These are phyloP conservation scores for Mercenaria mercenaria DNA, from an alignment of 1,140 invertebrate genomes.

Conservation along the genomic window DNA sequence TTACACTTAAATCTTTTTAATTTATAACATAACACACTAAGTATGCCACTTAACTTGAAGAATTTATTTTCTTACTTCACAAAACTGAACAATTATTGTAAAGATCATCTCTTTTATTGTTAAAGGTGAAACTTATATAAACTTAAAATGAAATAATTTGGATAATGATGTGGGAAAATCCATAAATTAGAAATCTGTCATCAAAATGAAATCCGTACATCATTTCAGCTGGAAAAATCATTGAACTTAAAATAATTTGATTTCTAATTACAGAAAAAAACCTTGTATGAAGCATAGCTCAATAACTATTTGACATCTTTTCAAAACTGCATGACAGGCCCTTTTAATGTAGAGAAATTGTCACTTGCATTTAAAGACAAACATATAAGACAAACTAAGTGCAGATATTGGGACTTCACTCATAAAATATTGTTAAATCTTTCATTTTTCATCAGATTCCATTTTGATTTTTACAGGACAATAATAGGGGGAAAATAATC, in stretches of 20 bases:
- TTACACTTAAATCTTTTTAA: too few relatives aligned
- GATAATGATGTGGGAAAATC: background rate
- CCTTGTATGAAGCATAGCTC: background rate
- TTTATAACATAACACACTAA: too few relatives aligned
- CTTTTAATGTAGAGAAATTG: background rate
- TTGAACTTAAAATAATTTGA: background rate
- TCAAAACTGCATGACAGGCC: background rate
- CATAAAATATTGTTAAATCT: background rate
- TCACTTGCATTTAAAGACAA: background rate
- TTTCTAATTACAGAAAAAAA: slow-evolving; percentile 17
- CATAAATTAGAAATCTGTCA: slow-evolving; percentile 10
- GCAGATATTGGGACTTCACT: too few relatives aligned
- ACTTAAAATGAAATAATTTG: background rate
- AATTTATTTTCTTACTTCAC: too few relatives aligned
- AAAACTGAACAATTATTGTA: too few relatives aligned
- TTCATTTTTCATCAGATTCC: background rate
- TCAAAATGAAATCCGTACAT: background rate
- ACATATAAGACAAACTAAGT: too few relatives aligned
- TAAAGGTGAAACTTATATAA: too few relatives aligned
- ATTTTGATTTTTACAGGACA: background rate
- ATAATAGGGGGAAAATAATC: background rate
- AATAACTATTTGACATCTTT: background rate
- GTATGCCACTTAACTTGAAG: too few relatives aligned
- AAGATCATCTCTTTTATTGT: too few relatives aligned
- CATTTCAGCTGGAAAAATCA: background rate